Percentiles rank a stretch among this genome's conserved stretches.
phyloP scores from a whole-genome alignment of 2,888 invertebrate genomes.

The Copidosoma aretas region DNA sequence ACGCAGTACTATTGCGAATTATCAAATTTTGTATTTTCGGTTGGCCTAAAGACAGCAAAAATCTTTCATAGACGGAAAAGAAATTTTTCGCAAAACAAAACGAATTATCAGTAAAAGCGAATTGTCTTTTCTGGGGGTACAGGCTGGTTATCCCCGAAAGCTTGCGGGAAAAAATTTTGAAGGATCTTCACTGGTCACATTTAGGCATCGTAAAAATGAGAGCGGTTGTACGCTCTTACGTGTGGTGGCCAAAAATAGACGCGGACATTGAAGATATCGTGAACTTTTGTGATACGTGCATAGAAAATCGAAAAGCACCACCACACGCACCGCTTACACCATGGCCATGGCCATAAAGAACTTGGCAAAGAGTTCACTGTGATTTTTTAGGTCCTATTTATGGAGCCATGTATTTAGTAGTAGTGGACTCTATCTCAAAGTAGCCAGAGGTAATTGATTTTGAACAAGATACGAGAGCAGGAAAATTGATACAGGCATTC shows the following conservation, averaged over 20 bases:
- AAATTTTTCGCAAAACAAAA: no score
- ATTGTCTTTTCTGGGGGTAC: slow-evolving; percentile 34
- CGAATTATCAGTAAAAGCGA: no score
- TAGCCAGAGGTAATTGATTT: slow-evolving; percentile 17
- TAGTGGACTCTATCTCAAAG: no score
- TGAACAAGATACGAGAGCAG: slow-evolving; percentile 8
- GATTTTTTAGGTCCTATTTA: slow-evolving; percentile 31
- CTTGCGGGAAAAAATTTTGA: not conserved
- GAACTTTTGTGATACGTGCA: slow-evolving; percentile 14
- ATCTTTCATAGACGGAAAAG: no score
- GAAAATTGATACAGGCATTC: slow-evolving; percentile 12
- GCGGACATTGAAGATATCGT: slow-evolving; percentile 28
- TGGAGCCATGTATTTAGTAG: slow-evolving; percentile 27
- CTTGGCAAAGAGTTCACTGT: slow-evolving; percentile 33
- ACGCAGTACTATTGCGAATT: slow-evolving; percentile 6
- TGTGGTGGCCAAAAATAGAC: slow-evolving; percentile 39
- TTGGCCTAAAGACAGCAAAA: no score
- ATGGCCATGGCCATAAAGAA: slow-evolving; percentile 33
- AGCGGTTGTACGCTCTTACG: slow-evolving; percentile 26
- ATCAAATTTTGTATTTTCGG: slow-evolving; percentile 19
- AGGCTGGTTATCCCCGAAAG: slow-evolving; percentile 29
- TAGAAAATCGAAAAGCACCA: slow-evolving; percentile 21
- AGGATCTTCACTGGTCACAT: slow-evolving; percentile 17
- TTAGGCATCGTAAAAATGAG: slow-evolving; percentile 35
- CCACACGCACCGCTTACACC: slow-evolving; percentile 20